Base-by-base conservation (phyloP, 2,888 invertebrate genomes). In the Cordilura impudica region DNA sequence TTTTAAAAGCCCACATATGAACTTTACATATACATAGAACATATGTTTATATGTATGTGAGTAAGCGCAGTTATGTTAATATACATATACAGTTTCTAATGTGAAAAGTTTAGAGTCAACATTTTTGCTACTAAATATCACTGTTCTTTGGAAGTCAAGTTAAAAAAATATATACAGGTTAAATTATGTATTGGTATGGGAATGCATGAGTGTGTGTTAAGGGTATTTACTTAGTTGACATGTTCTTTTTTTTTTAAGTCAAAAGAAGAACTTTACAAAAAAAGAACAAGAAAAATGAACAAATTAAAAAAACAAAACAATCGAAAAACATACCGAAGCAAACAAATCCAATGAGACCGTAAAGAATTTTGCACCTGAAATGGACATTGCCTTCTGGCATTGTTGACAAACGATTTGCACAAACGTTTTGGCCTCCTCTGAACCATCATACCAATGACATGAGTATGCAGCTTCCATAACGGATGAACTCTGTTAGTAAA, bases 381-480 rank as follows among this genome's bases (percentile, higher is more conserved):
- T 96, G 82, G 95, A 95, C 93, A 96, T 93, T 0, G 96, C 95
- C 86, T 96, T 96, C 90, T 96, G 96, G 88, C 96, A 96, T 87
- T 96, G 96, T 87, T 96, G 96, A 88, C 96, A 96, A 10, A 96
- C 96, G 85, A 96, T 96, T 90, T 96, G 96, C 1, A 96, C 96
- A 87, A 96, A 96, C 26, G 96, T 96, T 89, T 96, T 96, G 0
- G 96, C 96, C 86, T 96, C 96, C 86, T 96, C 96, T 0, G 96
- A 96, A 5, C 96, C 96, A 83, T 96, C 96, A 88, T 96, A 96
- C 96, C 96, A 96, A 82, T 96, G 96, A 85, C 96, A 96, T 56
- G 95, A 95, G 90, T 96, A 96, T 0, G 96, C 96, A 0, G 96
- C 96, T 90, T 96, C 96, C 96, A 96, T 96, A 4, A 96, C 96